A percentile compares a stretch with the other conserved stretches of the same genome.
Conservation (phyloP, 2,888 invertebrate species). For the Leptinotarsa tumamoca region DNA sequence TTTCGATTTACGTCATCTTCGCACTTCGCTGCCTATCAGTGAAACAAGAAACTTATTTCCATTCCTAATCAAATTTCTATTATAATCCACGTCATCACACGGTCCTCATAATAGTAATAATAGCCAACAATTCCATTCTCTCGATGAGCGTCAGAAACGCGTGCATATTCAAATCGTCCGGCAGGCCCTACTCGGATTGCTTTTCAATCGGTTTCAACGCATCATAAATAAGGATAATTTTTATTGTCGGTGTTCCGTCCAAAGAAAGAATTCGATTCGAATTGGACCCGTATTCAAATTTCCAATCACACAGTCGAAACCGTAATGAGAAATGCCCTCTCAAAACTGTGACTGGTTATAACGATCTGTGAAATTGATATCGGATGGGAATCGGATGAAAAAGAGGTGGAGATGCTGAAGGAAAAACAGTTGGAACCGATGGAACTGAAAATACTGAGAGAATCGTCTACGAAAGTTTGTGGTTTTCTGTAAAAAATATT, state of each 20-base stretch:
- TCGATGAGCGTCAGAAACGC: constrained; percentile 29
- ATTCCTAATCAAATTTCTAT: constrained; percentile 1
- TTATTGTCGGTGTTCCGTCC: constrained; percentile 32
- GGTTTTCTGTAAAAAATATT: constrained; percentile 4
- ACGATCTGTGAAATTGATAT: constrained; percentile 17
- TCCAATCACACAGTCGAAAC: constrained; percentile 13
- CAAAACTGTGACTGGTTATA: constrained; percentile 15
- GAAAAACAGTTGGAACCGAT: constrained; percentile 14
- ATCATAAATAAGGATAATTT: constrained; percentile 40
- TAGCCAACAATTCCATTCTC: constrained; percentile 12
- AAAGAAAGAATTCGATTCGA: constrained; percentile 27
- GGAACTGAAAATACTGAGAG: background rate
- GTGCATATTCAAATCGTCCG: constrained; percentile 37
- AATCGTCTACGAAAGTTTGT: constrained; percentile 7
- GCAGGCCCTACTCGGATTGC: constrained; percentile 50
- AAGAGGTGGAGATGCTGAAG: constrained; percentile 5
- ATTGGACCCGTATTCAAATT: constrained; percentile 33
- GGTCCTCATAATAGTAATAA: constrained; percentile 2
- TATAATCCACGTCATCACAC: background rate
- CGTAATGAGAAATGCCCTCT: constrained; percentile 30
- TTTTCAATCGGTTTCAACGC: constrained; percentile 46
- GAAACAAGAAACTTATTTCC: background rate
- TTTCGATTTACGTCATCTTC: no score
- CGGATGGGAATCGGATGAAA: constrained; percentile 11
- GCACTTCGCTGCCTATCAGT: background rate